Evolutionary conservation across 64 coral and sea anemone species (phyloP).

Genomic region (Stichodactyla mertensii): DNA sequence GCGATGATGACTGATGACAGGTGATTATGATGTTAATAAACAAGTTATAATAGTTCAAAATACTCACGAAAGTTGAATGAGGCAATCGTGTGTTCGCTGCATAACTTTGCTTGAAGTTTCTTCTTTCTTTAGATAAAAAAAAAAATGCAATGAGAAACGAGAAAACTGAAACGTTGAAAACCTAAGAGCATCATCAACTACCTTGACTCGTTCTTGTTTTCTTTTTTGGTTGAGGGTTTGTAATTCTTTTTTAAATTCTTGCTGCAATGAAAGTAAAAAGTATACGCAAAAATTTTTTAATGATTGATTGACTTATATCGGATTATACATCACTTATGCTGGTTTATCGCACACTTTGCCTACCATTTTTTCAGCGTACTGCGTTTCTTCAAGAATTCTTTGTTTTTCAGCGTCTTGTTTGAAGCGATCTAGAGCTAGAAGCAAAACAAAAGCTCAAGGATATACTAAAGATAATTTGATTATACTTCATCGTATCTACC

Average conservation of each 20-base stretch:
- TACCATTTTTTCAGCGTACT: slow-evolving; percentile 58
- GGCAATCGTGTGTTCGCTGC: slow-evolving; percentile 2
- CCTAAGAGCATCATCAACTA: background rate
- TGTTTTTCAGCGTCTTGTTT: slow-evolving; percentile 56
- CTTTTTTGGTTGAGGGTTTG: slow-evolving; percentile 36
- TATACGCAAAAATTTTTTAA: too few relatives aligned
- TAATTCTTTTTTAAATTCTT: slow-evolving; percentile 29
- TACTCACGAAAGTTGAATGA: slow-evolving; percentile 21
- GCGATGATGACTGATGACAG: background rate
- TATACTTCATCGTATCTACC: slow-evolving; percentile 1
- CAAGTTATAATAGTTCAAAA: background rate
- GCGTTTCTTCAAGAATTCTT: slow-evolving; percentile 45
- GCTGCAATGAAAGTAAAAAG: background rate
- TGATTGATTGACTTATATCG: too few relatives aligned
- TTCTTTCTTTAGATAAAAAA: background rate
- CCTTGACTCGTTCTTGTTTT: slow-evolving; percentile 57
- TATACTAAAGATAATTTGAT: background rate
- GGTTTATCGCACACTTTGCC: background rate
- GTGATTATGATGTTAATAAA: background rate
- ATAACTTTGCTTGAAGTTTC: slow-evolving; percentile 19
- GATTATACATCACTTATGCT: too few relatives aligned
- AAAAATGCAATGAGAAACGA: background rate
- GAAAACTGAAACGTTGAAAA: background rate
- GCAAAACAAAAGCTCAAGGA: background rate
- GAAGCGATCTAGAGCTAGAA: slow-evolving; percentile 44